Evolutionary conservation across 2,113 vertebrate species (phyloP).

Genomic region (Cryptoleucopteryx plumbea): DNA sequence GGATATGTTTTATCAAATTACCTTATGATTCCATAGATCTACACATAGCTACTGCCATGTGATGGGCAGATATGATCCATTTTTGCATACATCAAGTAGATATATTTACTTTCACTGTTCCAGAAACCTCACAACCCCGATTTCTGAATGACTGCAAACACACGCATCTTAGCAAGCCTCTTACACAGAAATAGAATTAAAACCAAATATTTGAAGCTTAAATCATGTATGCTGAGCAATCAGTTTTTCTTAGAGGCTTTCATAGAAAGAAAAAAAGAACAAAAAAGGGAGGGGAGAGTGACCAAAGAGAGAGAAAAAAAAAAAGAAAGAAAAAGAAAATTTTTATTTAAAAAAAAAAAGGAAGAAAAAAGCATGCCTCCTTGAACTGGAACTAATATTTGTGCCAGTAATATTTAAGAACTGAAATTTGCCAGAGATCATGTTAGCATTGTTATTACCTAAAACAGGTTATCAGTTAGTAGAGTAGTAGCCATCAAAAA

Average conservation of each 20-base stretch:
- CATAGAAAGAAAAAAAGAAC: neutral
- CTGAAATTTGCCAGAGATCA: neutral
- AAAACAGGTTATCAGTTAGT: neutral
- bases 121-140: neutral
- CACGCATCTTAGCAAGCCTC: neutral
- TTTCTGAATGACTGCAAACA: neutral
- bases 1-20: neutral
- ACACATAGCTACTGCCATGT: neutral
- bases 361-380: neutral
- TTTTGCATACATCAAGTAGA: neutral
- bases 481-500: neutral
- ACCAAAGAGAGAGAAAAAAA: neutral
- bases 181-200: neutral
- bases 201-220: neutral
- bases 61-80: neutral
- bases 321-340: too few species aligned
- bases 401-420: neutral
- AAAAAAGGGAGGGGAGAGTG: neutral
- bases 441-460: neutral
- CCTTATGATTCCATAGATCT: neutral
- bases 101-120: neutral
- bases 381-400: neutral
- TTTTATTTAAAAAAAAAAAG: neutral
- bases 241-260: neutral
- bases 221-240: neutral